Base-by-base conservation (phyloP, 2,113 vertebrate species). In the Phrynosoma platyrhinos region DNA sequence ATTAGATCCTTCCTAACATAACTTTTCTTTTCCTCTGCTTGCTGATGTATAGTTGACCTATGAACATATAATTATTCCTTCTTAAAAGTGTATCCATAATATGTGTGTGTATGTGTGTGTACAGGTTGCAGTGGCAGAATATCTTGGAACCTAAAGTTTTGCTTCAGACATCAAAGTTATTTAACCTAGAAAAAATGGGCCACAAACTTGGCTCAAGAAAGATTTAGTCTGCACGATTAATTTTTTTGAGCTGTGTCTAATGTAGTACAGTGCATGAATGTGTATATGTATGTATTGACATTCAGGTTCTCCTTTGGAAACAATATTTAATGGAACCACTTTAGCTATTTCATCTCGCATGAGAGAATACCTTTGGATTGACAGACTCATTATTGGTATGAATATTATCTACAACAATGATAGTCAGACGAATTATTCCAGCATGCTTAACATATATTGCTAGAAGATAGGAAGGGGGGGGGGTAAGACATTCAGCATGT, bases 311-410 rank as follows among this genome's bases (percentile, higher is more conserved):
- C 86, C 69, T 81, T 72, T 74, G 53, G 69, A 87, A 81, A 71
- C 86, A 81, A 79, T 81, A 66, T 75, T 75, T 21, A 85, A 89
- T 32, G 40, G 32, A 84, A 21, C 68, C 69, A 66, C 40, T 74
- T 89, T 79, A 74, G 77, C 40, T 52, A 30, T 27, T 80, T 84
- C 82, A 85, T 74, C 77, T 85, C 0, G 4, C 84, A 32, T 87
- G 79, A 91, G 64, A 80, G 52, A 88, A 32, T 93, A 80, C 78
- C 52, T 84, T 72, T 27, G 69, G 87, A 92, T 72, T 69, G 89
- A 87, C 74, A 85, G 76, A 84, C 80, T 91, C 58, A 5, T 91
- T 93, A 85, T 74, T 76, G 21, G 30, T n/a, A 12, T 36, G 25
- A 64, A 85, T 90, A 91, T 93, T 90, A 91, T 2, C 81, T 30